phyloP scores from a whole-genome alignment of 2,113 vertebrate species.

The Anarrhichthys ocellatus region DNA sequence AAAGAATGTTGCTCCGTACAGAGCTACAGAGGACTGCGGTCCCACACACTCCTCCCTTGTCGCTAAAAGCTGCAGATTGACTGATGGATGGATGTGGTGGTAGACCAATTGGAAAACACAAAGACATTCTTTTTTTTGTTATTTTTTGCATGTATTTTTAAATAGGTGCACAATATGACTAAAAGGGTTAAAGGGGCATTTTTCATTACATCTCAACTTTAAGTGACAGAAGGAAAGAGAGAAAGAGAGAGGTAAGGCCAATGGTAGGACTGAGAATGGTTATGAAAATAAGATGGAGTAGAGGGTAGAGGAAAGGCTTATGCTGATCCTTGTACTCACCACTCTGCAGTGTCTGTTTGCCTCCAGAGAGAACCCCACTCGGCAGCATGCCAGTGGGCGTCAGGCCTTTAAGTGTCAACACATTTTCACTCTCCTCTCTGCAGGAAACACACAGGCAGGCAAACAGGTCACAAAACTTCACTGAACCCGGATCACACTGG shows the following conservation, averaged over 20 bases:
- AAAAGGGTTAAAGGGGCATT: neutral
- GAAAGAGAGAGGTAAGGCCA: slow-evolving; percentile 12
- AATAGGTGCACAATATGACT: neutral
- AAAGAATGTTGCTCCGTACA: too few relatives aligned
- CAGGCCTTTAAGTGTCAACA: slow-evolving; percentile 88
- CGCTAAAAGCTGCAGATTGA: too few relatives aligned
- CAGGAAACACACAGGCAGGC: slow-evolving; percentile 52
- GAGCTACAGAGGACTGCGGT: too few relatives aligned
- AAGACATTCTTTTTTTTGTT: neutral
- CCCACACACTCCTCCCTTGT: too few relatives aligned
- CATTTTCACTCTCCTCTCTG: slow-evolving; percentile 90
- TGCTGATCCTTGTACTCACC: slow-evolving; percentile 75
- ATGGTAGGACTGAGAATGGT: slow-evolving; percentile 6
- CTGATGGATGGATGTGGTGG: too few relatives aligned
- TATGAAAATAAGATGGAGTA: slow-evolving; percentile 46
- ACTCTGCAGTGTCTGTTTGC: slow-evolving; percentile 87
- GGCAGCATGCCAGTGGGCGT: slow-evolving; percentile 89
- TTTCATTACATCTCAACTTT: neutral
- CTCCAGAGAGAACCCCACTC: slow-evolving; percentile 87
- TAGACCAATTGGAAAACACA: neutral
- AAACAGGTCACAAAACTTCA: slow-evolving; percentile 49
- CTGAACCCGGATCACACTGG: slow-evolving; percentile 25
- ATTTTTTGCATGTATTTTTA: neutral
- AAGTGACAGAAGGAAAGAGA: neutral
- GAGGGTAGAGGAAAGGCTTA: slow-evolving; percentile 34